phyloP scores from a whole-genome alignment of 2,113 vertebrate species.

The Diphyllodes magnificus region DNA sequence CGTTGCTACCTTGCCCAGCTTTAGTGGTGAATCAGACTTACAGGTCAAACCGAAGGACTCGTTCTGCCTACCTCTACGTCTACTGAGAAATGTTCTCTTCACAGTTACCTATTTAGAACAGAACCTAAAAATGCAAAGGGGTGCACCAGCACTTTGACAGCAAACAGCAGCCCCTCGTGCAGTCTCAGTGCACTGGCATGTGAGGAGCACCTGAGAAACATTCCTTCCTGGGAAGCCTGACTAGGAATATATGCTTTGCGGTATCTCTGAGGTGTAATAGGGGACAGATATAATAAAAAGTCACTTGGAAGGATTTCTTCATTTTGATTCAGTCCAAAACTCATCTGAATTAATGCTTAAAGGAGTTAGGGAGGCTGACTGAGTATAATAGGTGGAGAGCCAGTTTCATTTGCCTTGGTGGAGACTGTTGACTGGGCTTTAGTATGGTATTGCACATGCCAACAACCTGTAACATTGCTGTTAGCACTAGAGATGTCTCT shows the following conservation, averaged over 20 bases:
- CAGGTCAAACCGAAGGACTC: accelerated
- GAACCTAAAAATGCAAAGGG: neutral
- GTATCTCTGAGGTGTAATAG: neutral
- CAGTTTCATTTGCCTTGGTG: neutral
- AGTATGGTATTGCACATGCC: neutral
- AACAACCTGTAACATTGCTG: neutral
- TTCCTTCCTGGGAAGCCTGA: neutral
- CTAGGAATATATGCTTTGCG: neutral
- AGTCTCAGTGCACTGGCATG: neutral
- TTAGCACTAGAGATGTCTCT: neutral
- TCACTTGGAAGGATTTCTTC: neutral
- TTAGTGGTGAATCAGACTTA: neutral
- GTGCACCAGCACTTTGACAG: neutral
- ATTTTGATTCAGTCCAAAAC: neutral
- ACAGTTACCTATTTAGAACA: neutral
- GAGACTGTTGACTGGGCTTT: neutral
- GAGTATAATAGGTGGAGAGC: neutral
- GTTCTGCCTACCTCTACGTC: neutral
- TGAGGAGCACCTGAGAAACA: neutral
- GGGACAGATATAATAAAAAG: neutral
- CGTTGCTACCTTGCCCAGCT: neutral
- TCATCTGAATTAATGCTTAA: neutral
- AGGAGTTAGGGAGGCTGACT: neutral
- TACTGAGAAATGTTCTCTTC: neutral
- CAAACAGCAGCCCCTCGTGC: neutral